A percentile compares a stretch with the other conserved stretches of the same genome.
Evolutionary conservation across 2,797 vertebrate species (phyloP).

Genomic region (Phylloscopus collybita): DNA sequence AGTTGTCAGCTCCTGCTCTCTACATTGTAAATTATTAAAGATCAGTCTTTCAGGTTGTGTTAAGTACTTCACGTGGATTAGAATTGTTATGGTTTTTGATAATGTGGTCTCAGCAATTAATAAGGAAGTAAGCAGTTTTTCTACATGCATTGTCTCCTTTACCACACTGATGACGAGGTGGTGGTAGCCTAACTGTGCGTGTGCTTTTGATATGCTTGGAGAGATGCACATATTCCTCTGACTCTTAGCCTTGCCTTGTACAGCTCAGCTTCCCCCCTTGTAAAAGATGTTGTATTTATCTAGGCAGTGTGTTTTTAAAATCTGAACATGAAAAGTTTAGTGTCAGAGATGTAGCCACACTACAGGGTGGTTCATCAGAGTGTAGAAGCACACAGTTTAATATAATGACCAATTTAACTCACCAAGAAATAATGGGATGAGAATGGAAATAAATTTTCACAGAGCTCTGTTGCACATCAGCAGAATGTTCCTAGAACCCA

Average conservation of each 20-base stretch:
- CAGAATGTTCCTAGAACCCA: not conserved
- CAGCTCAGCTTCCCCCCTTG: not conserved
- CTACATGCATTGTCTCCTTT: accelerated
- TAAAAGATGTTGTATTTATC: not conserved
- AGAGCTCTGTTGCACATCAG: not conserved
- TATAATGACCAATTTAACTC: not conserved
- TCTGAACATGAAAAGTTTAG: not conserved
- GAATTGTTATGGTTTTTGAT: not conserved
- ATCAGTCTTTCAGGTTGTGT: not conserved
- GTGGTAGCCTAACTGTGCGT: not conserved
- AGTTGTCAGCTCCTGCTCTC: not conserved
- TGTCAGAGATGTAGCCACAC: not conserved
- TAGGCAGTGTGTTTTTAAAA: not conserved
- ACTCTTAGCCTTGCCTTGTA: not conserved
- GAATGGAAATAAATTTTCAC: not conserved
- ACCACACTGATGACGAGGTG: not conserved
- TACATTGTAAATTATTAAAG: not conserved
- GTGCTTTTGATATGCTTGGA: not conserved
- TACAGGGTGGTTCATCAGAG: not conserved
- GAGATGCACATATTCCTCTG: not conserved
- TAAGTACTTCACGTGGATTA: not conserved
- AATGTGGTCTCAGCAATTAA: not conserved
- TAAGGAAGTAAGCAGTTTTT: not conserved
- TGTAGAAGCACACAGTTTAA: not conserved
- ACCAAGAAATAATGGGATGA: not conserved